These are phyloP conservation scores for Ciconia nigra DNA, from an alignment of 2,797 vertebrate genomes.

Conservation along the genomic window DNA sequence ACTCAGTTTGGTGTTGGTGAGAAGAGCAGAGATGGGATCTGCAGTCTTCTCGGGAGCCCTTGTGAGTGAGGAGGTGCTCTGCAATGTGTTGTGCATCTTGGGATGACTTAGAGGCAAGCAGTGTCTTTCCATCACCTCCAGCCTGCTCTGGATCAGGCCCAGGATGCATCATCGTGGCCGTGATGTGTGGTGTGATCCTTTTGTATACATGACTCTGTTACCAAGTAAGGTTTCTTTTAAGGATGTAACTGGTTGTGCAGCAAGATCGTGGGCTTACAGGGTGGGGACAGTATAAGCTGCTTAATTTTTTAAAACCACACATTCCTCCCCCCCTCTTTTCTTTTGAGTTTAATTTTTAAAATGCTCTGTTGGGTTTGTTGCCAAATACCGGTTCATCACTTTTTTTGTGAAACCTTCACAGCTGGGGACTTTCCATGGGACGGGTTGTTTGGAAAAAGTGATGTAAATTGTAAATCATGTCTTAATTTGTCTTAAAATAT, in stretches of 20 bases:
- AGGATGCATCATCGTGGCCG: fast-evolving
- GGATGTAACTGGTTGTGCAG: neutral
- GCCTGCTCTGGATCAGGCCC: neutral
- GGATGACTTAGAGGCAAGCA: neutral
- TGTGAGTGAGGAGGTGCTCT: neutral
- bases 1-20: neutral
- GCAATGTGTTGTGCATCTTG: neutral
- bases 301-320: neutral
- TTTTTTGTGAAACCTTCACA: conserved; percentile 27
- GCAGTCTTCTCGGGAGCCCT: fast-evolving
- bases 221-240: neutral
- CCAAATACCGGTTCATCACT: neutral
- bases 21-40: neutral
- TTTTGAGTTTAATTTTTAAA: neutral
- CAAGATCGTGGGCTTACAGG: neutral
- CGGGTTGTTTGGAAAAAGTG: conserved; percentile 51
- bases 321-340: neutral
- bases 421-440: conserved; percentile 37
- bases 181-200: neutral
- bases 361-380: neutral
- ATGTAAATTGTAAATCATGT: conserved; percentile 10
- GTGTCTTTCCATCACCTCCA: neutral
- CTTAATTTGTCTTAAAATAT: conserved; percentile 13
- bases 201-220: neutral
- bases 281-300: neutral